phyloP scores from a whole-genome alignment of 2,888 invertebrate genomes.

The Ophion slaviceki region DNA sequence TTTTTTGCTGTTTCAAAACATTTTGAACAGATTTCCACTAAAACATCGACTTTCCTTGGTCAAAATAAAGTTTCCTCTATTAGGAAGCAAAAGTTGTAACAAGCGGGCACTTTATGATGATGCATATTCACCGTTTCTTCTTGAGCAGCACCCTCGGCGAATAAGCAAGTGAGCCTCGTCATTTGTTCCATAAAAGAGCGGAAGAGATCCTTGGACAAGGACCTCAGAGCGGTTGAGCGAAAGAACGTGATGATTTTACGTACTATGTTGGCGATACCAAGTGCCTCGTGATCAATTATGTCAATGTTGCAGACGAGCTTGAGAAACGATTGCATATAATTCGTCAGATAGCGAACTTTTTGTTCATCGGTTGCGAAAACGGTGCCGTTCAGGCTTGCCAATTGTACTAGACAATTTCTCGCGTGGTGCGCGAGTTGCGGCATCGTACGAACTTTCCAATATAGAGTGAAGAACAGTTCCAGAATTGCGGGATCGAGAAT shows the following conservation, averaged over 20 bases:
- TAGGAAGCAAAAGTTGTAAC: too few relatives aligned
- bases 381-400: constrained; percentile 88
- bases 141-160: constrained; percentile 87
- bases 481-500: constrained; percentile 90
- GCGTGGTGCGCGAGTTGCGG: constrained; percentile 91
- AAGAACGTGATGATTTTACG: constrained; percentile 87
- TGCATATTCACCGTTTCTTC: constrained; percentile 86
- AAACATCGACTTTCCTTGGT: too few relatives aligned
- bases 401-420: constrained; percentile 92
- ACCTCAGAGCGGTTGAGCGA: constrained; percentile 83
- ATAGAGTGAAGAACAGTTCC: constrained; percentile 92
- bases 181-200: constrained; percentile 87
- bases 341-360: constrained; percentile 85
- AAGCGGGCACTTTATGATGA: not conserved
- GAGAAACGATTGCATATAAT: constrained; percentile 87
- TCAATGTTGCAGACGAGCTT: constrained; percentile 86
- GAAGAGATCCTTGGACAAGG: constrained; percentile 84
- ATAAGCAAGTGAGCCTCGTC: constrained; percentile 87
- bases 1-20: too few relatives aligned
- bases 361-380: constrained; percentile 84
- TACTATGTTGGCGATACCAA: constrained; percentile 88
- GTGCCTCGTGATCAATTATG: constrained; percentile 87
- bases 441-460: constrained; percentile 91
- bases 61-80: not conserved
- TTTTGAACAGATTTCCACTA: too few relatives aligned